Conservation (phyloP, 2,888 invertebrate species). For the Halictus ligatus region DNA sequence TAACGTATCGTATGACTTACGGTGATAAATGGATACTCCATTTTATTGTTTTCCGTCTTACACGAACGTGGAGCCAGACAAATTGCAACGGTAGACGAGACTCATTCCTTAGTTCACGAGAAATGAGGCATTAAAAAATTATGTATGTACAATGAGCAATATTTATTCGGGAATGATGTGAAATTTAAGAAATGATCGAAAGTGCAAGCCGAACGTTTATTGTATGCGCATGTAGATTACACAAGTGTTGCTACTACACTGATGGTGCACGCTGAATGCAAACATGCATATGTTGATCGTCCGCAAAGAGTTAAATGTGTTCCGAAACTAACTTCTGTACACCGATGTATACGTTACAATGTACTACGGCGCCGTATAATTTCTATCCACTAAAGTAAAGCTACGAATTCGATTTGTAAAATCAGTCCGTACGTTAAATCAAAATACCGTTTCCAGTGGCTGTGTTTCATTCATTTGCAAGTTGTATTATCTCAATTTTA, state of each 20-base stretch:
- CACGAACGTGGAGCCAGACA: slow-evolving; percentile 5
- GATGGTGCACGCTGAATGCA: neutral
- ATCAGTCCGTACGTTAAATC: neutral
- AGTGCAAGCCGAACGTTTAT: neutral
- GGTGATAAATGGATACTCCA: slow-evolving; percentile 34
- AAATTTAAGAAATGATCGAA: neutral
- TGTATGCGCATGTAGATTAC: neutral
- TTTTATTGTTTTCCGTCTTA: slow-evolving; percentile 25
- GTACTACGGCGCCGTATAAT: neutral
- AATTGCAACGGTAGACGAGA: slow-evolving; percentile 23
- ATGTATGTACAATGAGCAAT: neutral
- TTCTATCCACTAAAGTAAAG: neutral
- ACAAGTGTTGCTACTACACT: neutral
- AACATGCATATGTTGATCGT: neutral
- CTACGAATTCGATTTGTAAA: neutral
- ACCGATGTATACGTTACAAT: neutral
- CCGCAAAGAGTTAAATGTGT: slow-evolving; percentile 1
- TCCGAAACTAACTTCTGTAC: neutral
- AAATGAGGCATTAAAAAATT: neutral
- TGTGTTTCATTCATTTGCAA: neutral
- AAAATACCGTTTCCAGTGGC: neutral
- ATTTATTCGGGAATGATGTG: neutral
- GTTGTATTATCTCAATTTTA: neutral
- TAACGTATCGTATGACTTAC: slow-evolving; percentile 28
- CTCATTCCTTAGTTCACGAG: neutral